Evolutionary conservation across 2,888 invertebrate genomes (phyloP).

Genomic region (Melangyna quadrimaculata): DNA sequence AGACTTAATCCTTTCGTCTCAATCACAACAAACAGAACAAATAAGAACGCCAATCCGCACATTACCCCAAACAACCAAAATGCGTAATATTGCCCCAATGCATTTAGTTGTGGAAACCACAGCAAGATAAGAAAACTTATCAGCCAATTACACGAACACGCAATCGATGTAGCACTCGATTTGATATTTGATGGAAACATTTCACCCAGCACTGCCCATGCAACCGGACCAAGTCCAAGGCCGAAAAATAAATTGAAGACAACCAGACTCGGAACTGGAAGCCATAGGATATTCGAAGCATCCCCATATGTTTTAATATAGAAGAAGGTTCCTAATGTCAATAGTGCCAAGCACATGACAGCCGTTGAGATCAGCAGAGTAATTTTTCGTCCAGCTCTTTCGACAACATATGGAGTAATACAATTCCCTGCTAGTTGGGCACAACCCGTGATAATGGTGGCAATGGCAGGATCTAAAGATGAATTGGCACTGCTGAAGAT

Average conservation of each 20-base stretch:
- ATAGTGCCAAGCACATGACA: conserved; percentile 85
- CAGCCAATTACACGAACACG: conserved; percentile 88
- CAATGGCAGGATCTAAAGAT: conserved; percentile 83
- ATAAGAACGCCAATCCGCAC: conserved; percentile 85
- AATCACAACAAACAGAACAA: conserved; percentile 81
- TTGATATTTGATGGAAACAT: conserved; percentile 81
- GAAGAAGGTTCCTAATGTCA: conserved; percentile 84
- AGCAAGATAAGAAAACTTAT: conserved; percentile 89
- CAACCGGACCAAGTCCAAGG: conserved; percentile 88
- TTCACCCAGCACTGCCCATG: conserved; percentile 92
- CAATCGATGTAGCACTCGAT: conserved; percentile 87
- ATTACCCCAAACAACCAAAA: conserved; percentile 88
- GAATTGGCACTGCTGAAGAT: conserved; percentile 87
- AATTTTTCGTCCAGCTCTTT: conserved; percentile 87
- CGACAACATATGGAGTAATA: conserved; percentile 88
- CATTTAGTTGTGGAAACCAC: conserved; percentile 84
- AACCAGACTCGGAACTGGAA: conserved; percentile 87
- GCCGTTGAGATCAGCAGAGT: conserved; percentile 87
- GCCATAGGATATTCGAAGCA: conserved; percentile 83
- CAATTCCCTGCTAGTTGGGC: conserved; percentile 88
- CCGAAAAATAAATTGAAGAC: conserved; percentile 89
- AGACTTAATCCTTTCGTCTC: conserved; percentile 95
- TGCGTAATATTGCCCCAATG: conserved; percentile 85
- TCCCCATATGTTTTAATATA: conserved; percentile 81
- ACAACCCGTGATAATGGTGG: conserved; percentile 87